Base-by-base conservation (phyloP, 2,797 vertebrate species). In the Lutjanus argentimaculatus region DNA sequence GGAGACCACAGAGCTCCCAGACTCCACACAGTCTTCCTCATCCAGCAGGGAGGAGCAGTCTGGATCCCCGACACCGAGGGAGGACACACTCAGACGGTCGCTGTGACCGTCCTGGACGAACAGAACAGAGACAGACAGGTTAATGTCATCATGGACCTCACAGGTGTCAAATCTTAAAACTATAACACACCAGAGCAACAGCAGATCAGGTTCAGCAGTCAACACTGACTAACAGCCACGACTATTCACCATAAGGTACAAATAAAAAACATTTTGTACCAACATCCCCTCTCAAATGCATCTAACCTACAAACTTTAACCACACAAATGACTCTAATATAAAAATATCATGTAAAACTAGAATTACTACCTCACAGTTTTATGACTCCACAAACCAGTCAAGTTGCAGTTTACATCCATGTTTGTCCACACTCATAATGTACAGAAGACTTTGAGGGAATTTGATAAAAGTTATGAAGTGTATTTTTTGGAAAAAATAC, bases 1-100 rank as follows among this genome's bases (percentile, higher is more conserved):
- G 65, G 96, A 96, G 62, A 91, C 66, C 22, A 64, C 25, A 10
- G 92, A 88, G 69, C 94, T 93, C 83, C 95, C 97, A 16, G 92
- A 85, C 22, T 96, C 96, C 48, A 93, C 91, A 72, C 91, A 92
- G 72, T 87, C 82, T 22, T 96, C 97, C 77, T 98, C 97, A 80
- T 98, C 97, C 79, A 96, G 94, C 72, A 96, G 92, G 59, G 96
- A 97, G 77, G 93, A 90, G 76, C 95, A 93, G 90, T 98, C 97
- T 19, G 95, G 96, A 80, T 98, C 97, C 25, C 95, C 94, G 36
- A 94, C 91, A 70, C 96, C 96, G 80, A 96, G 91, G 53, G 97
- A 97, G 62, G 97, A 97, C 81, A 97, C 93, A 67, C 97, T 98
- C 79, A 96, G 88, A 72, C 92, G 93, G 88, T 98, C 97, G 76